Conservation (phyloP, 2,113 vertebrate genomes). For the Lepus americanus region DNA sequence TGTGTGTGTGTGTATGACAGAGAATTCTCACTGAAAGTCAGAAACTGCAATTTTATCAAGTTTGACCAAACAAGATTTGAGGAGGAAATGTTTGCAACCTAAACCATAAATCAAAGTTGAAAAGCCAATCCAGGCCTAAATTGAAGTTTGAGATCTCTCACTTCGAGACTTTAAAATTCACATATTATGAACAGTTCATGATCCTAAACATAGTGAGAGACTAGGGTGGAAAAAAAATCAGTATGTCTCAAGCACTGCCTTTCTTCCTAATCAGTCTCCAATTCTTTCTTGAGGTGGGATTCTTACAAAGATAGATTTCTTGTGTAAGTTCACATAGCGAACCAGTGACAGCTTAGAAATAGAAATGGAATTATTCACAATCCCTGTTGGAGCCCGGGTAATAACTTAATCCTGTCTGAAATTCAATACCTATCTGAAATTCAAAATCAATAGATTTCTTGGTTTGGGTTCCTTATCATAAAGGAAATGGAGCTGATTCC, state of each 20-base stretch:
- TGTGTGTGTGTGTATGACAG: too few relatives aligned
- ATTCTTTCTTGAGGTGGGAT: background rate
- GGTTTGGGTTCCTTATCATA: background rate
- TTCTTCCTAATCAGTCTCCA: background rate
- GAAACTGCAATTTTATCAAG: background rate
- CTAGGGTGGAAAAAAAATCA: background rate
- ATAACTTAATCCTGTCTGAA: background rate
- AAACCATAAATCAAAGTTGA: background rate
- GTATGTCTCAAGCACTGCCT: background rate
- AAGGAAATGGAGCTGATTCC: background rate
- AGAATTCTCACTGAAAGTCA: background rate
- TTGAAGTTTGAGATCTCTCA: background rate
- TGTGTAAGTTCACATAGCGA: background rate
- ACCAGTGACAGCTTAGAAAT: background rate
- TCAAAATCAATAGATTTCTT: background rate
- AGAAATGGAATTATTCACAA: background rate
- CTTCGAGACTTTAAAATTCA: background rate
- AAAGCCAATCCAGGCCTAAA: background rate
- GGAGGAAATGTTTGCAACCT: background rate
- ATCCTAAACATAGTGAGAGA: background rate
- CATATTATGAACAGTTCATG: background rate
- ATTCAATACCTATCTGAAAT: background rate
- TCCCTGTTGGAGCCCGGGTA: background rate
- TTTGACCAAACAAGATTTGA: conserved; percentile 3
- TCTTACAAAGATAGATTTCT: background rate